Evolutionary conservation across 1,140 invertebrate genomes (phyloP).

Genomic region (Nasonia vitripennis): DNA sequence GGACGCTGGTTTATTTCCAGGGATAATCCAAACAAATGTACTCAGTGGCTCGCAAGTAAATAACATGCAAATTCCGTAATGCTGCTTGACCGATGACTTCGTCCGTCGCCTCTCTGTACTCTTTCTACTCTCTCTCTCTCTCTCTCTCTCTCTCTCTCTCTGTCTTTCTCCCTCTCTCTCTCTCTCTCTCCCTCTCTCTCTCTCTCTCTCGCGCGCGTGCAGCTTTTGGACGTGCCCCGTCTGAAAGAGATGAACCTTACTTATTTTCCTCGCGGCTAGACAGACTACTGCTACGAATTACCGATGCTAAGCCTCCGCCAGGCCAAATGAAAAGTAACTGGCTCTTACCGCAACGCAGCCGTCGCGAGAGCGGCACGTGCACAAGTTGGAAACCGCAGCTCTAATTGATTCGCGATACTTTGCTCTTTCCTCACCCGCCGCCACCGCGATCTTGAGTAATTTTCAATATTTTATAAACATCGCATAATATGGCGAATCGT

Average conservation of each 20-base stretch:
- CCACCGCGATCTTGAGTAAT: neutral
- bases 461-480: neutral
- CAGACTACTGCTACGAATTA: conserved; percentile 17
- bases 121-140: neutral
- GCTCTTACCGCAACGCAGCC: neutral
- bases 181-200: too few species aligned
- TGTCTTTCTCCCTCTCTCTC: neutral
- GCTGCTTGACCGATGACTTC: conserved; percentile 75
- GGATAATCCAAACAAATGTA: conserved; percentile 77
- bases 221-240: conserved; percentile 38
- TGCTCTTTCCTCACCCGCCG: neutral
- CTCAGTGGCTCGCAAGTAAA: conserved; percentile 75
- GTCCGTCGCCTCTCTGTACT: conserved; percentile 61
- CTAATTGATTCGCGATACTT: conserved; percentile 26
- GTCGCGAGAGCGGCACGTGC: neutral
- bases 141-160: too few species aligned
- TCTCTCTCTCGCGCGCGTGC: too few species aligned
- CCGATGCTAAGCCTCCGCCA: conserved; percentile 29
- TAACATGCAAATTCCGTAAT: conserved; percentile 77
- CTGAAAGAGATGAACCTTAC: conserved; percentile 40
- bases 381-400: neutral
- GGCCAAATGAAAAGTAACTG: conserved; percentile 45
- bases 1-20: conserved; percentile 72
- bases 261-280: conserved; percentile 24
- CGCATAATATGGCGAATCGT: neutral